phyloP scores from a whole-genome alignment of 2,888 invertebrate genomes.

The Amblyjoppa proteus region DNA sequence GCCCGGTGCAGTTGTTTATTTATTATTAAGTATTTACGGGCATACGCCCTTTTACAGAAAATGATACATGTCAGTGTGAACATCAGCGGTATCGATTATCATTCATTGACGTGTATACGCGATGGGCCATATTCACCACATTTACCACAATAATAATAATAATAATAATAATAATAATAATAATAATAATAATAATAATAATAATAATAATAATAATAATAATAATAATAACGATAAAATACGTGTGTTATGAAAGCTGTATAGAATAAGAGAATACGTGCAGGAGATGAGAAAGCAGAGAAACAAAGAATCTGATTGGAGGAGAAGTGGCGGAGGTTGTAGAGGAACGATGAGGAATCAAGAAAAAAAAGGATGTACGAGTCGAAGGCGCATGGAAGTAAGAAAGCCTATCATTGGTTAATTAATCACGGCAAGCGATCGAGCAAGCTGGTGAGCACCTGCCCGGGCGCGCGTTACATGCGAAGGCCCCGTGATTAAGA shows the following conservation, averaged over 20 bases:
- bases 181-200: neutral
- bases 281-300: constrained; percentile 26
- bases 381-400: constrained; percentile 44
- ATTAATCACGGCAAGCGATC: constrained; percentile 75
- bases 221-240: neutral
- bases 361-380: constrained; percentile 5
- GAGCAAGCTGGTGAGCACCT: constrained; percentile 71
- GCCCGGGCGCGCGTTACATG: constrained; percentile 71
- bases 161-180: too few species aligned
- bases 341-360: constrained; percentile 5
- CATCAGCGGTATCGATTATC: too few species aligned
- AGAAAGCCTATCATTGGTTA: constrained; percentile 76
- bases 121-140: too few species aligned
- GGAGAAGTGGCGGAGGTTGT: constrained; percentile 21
- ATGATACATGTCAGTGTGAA: too few species aligned
- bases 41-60: too few species aligned
- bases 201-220: neutral
- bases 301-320: constrained; percentile 2
- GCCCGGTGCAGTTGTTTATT: too few species aligned
- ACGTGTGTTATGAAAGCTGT: neutral
- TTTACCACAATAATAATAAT: neutral
- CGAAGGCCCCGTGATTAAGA: constrained; percentile 75
- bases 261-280: neutral
- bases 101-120: too few species aligned
- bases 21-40: too few species aligned